phyloP scores from a whole-genome alignment of 30 jellyfish, hydroid and myxozoan species.

The Cassiopea xamachana region DNA sequence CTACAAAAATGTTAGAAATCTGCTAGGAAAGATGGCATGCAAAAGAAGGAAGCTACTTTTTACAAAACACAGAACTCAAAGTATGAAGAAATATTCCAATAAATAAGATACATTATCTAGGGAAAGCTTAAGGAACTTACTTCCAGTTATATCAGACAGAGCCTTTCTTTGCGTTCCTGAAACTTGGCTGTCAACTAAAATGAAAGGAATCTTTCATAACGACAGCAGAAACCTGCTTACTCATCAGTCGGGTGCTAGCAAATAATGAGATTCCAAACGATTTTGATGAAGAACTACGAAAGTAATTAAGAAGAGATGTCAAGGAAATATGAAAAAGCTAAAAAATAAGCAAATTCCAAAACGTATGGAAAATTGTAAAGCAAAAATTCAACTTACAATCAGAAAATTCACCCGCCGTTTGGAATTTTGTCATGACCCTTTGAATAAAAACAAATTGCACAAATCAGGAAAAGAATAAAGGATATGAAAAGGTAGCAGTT shows the following conservation, averaged over 20 bases:
- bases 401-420: constrained; percentile 34
- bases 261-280: too few relatives aligned
- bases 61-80: too few relatives aligned
- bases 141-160: constrained; percentile 57
- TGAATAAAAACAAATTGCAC: neutral
- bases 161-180: constrained; percentile 12
- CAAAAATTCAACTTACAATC: constrained; percentile 28
- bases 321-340: too few relatives aligned
- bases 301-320: too few relatives aligned
- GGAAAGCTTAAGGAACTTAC: too few relatives aligned
- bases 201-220: neutral
- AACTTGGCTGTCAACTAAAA: constrained; percentile 49
- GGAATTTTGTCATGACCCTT: constrained; percentile 2
- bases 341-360: neutral
- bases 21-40: neutral
- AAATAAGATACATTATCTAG: too few relatives aligned
- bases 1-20: neutral
- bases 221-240: too few relatives aligned
- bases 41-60: neutral
- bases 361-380: neutral
- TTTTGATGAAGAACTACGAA: too few relatives aligned
- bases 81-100: too few relatives aligned
- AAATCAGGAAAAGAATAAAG: neutral
- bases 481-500: neutral
- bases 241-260: too few relatives aligned